Conservation (phyloP, 1,140 invertebrate species). For the Mizuhopecten yessoensis region DNA sequence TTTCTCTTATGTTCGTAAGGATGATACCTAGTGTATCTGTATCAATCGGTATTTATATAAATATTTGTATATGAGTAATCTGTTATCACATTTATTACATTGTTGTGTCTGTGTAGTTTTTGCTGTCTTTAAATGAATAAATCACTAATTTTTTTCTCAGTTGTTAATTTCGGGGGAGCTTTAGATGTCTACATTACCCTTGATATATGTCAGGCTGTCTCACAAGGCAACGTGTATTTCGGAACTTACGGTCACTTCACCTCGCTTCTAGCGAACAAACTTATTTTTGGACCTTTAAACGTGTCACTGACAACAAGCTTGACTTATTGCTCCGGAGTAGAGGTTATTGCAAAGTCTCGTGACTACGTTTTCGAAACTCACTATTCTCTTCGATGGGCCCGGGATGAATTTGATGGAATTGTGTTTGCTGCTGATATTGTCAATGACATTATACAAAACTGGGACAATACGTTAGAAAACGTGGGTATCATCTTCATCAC, state of each 20-base stretch:
- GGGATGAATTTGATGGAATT: neutral
- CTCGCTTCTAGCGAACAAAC: neutral
- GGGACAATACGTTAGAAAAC: neutral
- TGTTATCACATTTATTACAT: too few species aligned
- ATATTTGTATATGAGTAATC: too few species aligned
- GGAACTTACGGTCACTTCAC: neutral
- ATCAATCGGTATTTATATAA: too few species aligned
- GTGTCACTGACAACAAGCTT: neutral
- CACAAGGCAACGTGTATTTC: neutral
- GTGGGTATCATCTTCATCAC: neutral
- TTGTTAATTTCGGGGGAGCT: neutral
- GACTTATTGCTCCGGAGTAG: neutral
- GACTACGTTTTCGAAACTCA: neutral
- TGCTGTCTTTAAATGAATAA: too few species aligned
- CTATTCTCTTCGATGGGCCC: neutral
- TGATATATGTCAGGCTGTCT: neutral
- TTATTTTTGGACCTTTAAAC: constrained; percentile 4
- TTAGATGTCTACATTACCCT: neutral
- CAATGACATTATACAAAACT: neutral
- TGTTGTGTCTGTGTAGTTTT: too few species aligned
- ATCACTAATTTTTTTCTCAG: neutral
- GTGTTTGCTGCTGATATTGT: neutral
- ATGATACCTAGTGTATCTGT: too few species aligned
- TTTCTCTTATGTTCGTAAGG: too few species aligned
- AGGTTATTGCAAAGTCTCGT: neutral